Base-by-base conservation (phyloP, 2,888 invertebrate species). In the Oscheius sp. region DNA sequence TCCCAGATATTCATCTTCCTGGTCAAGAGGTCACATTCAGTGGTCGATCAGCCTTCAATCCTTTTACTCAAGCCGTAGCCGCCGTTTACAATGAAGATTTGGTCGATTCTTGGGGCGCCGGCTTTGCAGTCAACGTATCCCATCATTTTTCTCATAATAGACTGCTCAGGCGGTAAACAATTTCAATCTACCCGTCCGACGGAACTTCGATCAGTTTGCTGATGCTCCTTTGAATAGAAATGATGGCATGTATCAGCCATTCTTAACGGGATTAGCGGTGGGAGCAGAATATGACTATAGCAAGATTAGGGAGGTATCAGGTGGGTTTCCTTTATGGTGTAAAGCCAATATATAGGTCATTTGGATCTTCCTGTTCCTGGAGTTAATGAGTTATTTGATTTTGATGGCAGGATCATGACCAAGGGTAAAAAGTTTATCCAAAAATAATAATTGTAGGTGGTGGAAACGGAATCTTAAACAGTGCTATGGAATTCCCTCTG, bases 11-110 rank as follows among this genome's bases (percentile, higher is more conserved):
- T 17, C 70, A 69, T 65, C 66, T 81, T 24, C 81, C 81, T 8
- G 81, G 81, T 22, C 81, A 81, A 62, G 65, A 65, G 17, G 76
- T 78, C 14, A 50, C 54, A 4, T 81, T 81, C 57, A 72, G 75
- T 64, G 80, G 80, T 75, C 75, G 75, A 72, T 79, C 80, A 14
- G 78, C 82, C 33, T 81, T 82, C 77, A 82, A 82, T 61, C 82
- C 82, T 17, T 82, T 82, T 67, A 80, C 81, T 22, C 78, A 82
- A 38, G 77, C 80, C 26, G 75, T 81, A 22, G 71, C 77, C 32
- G 82, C 82, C 4, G 75, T 76, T 36, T 82, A 67, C 70, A 79
- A 74, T 47, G 82, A 82, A 72, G 82, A 82, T 78, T 73, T 82
- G 24, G 79, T 80, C 68, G 82, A 82, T 69, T 78, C 77, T 17